phyloP scores from a whole-genome alignment of 2,797 vertebrate species.

The Vultur gryphus region DNA sequence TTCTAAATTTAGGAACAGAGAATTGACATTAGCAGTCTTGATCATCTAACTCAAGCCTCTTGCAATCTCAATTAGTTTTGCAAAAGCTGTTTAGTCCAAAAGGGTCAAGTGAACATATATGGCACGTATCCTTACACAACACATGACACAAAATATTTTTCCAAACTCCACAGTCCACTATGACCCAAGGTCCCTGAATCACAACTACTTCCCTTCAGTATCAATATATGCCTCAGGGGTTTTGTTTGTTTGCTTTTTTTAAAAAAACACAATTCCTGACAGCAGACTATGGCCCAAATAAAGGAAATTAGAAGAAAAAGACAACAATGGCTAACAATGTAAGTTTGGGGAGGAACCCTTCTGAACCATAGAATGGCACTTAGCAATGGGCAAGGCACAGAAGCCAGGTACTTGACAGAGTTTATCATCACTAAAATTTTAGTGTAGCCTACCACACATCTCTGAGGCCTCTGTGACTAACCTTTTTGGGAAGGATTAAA shows the following conservation, averaged over 20 bases:
- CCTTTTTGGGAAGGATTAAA: background rate
- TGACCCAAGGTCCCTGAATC: background rate
- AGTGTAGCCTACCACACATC: background rate
- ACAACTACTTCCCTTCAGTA: background rate
- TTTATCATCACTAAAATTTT: background rate
- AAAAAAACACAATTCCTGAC: background rate
- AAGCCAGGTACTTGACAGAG: background rate
- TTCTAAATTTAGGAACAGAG: background rate
- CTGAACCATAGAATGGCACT: background rate
- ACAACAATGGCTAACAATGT: background rate
- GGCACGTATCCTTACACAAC: background rate
- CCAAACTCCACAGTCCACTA: background rate
- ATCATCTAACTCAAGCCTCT: background rate
- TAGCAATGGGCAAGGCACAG: background rate
- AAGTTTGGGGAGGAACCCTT: background rate
- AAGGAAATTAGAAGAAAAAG: background rate
- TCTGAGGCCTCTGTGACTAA: background rate
- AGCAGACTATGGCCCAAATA: background rate
- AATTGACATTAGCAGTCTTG: background rate
- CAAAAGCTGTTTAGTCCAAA: background rate
- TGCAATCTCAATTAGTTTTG: background rate
- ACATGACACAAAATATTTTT: background rate
- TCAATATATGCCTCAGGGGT: background rate
- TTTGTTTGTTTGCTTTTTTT: background rate
- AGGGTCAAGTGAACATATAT: background rate